A percentile compares a stretch with the other conserved stretches of the same genome.
Evolutionary conservation across 2,113 vertebrate species (phyloP).

Genomic region (Grus americana): DNA sequence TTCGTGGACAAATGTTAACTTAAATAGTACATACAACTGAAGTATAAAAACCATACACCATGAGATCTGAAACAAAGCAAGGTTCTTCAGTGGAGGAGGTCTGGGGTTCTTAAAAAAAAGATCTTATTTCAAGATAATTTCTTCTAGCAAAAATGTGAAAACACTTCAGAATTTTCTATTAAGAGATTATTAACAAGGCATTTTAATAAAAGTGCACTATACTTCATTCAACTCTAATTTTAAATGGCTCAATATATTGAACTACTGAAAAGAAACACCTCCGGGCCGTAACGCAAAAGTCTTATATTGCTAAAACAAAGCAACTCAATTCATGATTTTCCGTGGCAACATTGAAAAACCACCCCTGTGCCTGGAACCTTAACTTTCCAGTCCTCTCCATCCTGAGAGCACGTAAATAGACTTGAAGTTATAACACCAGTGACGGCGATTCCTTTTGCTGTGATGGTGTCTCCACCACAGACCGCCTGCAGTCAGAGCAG

Average conservation of each 20-base stretch:
- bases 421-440: not conserved
- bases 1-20: not conserved
- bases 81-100: not conserved
- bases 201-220: not conserved
- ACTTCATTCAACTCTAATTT: not conserved
- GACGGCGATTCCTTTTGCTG: accelerated
- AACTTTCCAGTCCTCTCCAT: not conserved
- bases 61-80: not conserved
- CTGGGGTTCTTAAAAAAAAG: not conserved
- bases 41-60: not conserved
- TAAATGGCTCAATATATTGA: not conserved
- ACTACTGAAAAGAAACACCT: not conserved
- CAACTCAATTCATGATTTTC: not conserved
- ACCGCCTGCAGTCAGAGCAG: not conserved
- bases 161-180: not conserved
- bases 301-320: too few species aligned
- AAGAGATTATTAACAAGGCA: not conserved
- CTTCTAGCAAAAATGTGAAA: not conserved
- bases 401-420: not conserved
- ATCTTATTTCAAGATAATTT: not conserved
- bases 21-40: not conserved
- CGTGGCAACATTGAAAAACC: too few species aligned
- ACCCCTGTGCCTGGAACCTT: not conserved
- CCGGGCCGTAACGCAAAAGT: not conserved
- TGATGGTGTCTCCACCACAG: not conserved